Conservation (phyloP, 2,797 vertebrate species). For the Scleropages formosus region DNA sequence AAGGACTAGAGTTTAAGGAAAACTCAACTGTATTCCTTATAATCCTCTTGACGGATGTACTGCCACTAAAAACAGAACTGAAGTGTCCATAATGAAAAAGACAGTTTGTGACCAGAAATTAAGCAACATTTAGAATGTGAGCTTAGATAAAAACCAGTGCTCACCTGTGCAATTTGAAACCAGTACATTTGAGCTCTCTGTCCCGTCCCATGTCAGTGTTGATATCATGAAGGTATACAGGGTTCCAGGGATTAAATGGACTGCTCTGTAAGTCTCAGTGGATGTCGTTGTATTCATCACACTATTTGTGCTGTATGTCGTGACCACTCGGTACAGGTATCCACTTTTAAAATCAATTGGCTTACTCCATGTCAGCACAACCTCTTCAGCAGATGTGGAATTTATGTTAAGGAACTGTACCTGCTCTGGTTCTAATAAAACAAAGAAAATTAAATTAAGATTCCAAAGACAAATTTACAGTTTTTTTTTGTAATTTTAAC, state of each 20-base stretch:
- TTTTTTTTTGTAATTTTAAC: too few relatives aligned
- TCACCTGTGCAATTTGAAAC: slow-evolving; percentile 20
- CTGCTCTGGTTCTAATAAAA: slow-evolving; percentile 17
- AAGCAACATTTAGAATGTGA: too few relatives aligned
- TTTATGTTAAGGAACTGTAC: background rate
- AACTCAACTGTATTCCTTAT: too few relatives aligned
- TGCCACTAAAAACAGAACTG: background rate
- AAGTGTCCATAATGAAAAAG: background rate
- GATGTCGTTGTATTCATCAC: background rate
- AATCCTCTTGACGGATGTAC: too few relatives aligned
- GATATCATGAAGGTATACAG: slow-evolving; percentile 9
- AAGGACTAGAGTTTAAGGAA: too few relatives aligned
- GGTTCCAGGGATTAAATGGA: slow-evolving; percentile 3
- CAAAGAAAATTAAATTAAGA: background rate
- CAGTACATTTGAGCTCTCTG: background rate
- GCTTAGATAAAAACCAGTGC: background rate
- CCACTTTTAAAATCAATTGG: slow-evolving; percentile 12
- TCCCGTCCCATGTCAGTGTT: background rate
- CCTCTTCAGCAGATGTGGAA: background rate
- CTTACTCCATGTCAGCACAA: slow-evolving; percentile 3
- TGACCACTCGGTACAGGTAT: slow-evolving; percentile 15
- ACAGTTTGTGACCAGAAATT: background rate
- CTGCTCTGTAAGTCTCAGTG: background rate
- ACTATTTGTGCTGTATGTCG: background rate
- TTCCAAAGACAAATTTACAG: too few relatives aligned